Conservation (phyloP, 37 sponge, comb jelly and placozoan genomes). For the Hormiphora californensis region DNA sequence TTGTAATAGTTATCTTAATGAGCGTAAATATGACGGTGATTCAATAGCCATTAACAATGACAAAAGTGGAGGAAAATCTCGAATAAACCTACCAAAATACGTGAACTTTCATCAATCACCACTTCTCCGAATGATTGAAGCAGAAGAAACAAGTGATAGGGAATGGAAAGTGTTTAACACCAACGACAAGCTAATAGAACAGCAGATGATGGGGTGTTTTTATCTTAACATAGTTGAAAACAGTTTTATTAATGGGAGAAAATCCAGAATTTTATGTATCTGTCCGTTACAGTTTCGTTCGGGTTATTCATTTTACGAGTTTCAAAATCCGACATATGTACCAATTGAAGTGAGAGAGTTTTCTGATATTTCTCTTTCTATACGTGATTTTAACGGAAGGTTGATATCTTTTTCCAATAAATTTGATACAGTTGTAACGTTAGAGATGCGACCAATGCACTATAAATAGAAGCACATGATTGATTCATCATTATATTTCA, state of each 20-base stretch:
- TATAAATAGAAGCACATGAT: too few relatives aligned
- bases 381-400: not conserved
- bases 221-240: constrained; percentile 13
- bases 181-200: not conserved
- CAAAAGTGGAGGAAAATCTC: too few relatives aligned
- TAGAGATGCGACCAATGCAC: not conserved
- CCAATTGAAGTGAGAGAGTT: constrained; percentile 20
- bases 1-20: not conserved
- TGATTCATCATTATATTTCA: too few relatives aligned
- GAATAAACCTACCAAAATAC: too few relatives aligned
- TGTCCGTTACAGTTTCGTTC: not conserved
- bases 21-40: too few relatives aligned
- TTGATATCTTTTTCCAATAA: not conserved
- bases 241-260: not conserved
- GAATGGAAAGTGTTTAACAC: not conserved
- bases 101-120: not conserved
- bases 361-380: not conserved
- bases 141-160: too few relatives aligned
- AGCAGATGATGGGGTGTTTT: not conserved
- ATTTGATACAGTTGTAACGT: not conserved
- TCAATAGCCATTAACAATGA: too few relatives aligned
- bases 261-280: not conserved
- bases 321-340: not conserved
- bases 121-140: not conserved
- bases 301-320: not conserved